phyloP scores from a whole-genome alignment of 2,888 invertebrate species.

The Brenthis hecate region DNA sequence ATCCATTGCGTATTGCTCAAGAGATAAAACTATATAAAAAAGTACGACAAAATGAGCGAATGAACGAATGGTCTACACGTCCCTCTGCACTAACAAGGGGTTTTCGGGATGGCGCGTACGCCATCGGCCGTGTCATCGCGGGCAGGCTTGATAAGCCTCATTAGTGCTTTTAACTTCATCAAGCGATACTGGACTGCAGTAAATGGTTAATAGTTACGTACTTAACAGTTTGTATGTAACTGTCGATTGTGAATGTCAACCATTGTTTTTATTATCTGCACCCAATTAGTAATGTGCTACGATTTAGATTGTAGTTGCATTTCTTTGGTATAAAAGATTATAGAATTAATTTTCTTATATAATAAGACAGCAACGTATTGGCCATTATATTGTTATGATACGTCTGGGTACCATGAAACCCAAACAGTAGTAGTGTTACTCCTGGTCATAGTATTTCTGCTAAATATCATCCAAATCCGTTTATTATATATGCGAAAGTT shows the following conservation, averaged over 20 bases:
- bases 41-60: constrained; percentile 25
- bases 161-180: constrained; percentile 73
- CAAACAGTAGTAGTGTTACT: too few relatives aligned
- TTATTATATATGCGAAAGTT: too few relatives aligned
- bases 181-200: constrained; percentile 47
- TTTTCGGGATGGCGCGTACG: constrained; percentile 54
- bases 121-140: constrained; percentile 73
- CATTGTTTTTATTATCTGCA: constrained; percentile 38
- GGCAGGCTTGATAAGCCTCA: constrained; percentile 69
- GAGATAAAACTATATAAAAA: constrained; percentile 10
- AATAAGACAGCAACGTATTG: too few relatives aligned
- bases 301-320: constrained; percentile 1
- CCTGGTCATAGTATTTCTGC: too few relatives aligned
- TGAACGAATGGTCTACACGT: constrained; percentile 34
- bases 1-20: not conserved
- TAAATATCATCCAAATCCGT: too few relatives aligned
- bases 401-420: too few relatives aligned
- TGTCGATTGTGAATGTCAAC: constrained; percentile 35
- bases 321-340: too few relatives aligned
- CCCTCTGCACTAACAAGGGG: constrained; percentile 58
- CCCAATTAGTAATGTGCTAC: constrained; percentile 23
- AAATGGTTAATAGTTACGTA: constrained; percentile 29
- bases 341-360: too few relatives aligned
- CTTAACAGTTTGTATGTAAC: constrained; percentile 27
- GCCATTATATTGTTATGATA: too few relatives aligned